Conservation (phyloP, 2,113 vertebrate genomes). For the Ondatra zibethicus region DNA sequence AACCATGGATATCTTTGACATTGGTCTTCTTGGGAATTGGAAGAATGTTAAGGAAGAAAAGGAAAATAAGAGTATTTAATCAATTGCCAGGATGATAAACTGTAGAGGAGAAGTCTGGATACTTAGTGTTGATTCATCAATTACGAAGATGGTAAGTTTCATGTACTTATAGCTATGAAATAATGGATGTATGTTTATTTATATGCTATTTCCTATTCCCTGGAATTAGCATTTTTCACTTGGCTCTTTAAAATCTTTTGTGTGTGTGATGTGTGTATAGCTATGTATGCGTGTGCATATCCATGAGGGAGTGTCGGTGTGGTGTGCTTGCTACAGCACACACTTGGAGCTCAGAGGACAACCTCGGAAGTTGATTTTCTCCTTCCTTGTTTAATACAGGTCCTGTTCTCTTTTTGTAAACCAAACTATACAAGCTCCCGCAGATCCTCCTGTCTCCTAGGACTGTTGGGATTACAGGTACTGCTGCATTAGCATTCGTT, state of each 20-base stretch:
- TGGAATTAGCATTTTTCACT: neutral
- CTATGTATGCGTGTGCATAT: neutral
- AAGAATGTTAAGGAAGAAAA: neutral
- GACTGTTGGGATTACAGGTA: no score
- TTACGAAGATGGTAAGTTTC: neutral
- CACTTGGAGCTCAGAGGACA: neutral
- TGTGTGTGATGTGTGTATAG: neutral
- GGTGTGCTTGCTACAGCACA: neutral
- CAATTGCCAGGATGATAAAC: neutral
- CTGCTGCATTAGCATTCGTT: neutral
- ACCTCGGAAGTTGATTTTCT: no score
- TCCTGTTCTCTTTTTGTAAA: neutral
- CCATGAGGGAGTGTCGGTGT: neutral
- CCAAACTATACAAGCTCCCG: neutral
- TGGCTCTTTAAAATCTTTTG: neutral
- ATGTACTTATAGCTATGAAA: neutral
- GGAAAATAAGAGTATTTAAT: neutral
- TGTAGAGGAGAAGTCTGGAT: neutral
- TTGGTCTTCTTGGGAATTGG: neutral
- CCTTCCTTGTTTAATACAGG: neutral
- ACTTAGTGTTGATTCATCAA: neutral
- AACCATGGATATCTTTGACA: neutral
- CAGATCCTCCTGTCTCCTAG: neutral
- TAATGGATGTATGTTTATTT: neutral
- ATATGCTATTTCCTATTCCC: neutral